Conservation (phyloP, 2,888 invertebrate genomes). For the Graphium colonna region DNA sequence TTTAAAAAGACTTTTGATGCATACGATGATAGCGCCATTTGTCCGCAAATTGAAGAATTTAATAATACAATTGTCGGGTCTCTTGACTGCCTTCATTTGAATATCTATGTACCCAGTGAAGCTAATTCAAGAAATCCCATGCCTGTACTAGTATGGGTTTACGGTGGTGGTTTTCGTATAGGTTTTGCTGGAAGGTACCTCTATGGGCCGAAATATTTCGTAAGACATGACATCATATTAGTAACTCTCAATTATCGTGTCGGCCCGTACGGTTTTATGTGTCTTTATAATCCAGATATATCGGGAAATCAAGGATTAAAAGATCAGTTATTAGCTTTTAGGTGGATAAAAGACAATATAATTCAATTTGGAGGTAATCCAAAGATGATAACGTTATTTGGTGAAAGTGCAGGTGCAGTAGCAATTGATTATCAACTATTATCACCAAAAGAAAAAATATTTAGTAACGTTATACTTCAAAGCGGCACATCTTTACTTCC, state of each 20-base stretch:
- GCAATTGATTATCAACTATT: constrained; percentile 36
- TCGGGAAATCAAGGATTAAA: constrained; percentile 47
- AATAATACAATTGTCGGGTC: constrained; percentile 43
- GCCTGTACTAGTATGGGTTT: constrained; percentile 57
- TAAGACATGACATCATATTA: constrained; percentile 35
- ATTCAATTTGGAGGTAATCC: constrained; percentile 39
- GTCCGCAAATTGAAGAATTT: constrained; percentile 48
- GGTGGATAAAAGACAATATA: constrained; percentile 43
- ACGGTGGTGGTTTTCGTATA: constrained; percentile 51
- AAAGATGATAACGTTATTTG: constrained; percentile 37
- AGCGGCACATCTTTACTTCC: constrained; percentile 36
- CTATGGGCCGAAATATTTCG: constrained; percentile 42
- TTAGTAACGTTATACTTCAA: constrained; percentile 37
- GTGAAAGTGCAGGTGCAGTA: constrained; percentile 38
- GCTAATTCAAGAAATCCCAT: constrained; percentile 31
- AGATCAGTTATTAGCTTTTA: constrained; percentile 38
- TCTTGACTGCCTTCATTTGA: constrained; percentile 80
- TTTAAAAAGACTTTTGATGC: constrained; percentile 45
- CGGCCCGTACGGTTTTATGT: constrained; percentile 41
- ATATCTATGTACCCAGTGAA: constrained; percentile 76
- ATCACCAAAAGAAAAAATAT: constrained; percentile 34
- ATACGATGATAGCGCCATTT: constrained; percentile 38
- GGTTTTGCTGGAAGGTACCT: constrained; percentile 44
- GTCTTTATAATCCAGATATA: constrained; percentile 35
- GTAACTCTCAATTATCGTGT: constrained; percentile 41